These are phyloP conservation scores for Drosophila nannoptera DNA, from an alignment of 1,140 invertebrate species.

Conservation along the genomic window DNA sequence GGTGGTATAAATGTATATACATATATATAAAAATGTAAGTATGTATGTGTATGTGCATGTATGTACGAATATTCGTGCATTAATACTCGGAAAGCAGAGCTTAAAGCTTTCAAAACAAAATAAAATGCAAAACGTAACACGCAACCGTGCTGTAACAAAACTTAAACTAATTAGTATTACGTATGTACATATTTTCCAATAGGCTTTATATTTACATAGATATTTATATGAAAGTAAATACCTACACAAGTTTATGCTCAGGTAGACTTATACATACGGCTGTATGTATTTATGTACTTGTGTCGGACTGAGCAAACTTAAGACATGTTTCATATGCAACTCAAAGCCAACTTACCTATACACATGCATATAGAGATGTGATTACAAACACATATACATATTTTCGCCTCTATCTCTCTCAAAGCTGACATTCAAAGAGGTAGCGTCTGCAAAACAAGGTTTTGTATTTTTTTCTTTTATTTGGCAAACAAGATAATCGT, in stretches of 20 bases:
- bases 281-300: no score
- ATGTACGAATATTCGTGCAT: conserved; percentile 26
- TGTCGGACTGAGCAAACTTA: conserved; percentile 26
- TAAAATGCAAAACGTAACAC: conserved; percentile 74
- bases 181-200: conserved; percentile 53
- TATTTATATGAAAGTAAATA: conserved; percentile 13
- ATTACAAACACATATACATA: conserved; percentile 6
- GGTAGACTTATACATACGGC: no score
- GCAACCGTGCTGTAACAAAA: conserved; percentile 74
- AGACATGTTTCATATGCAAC: conserved; percentile 62
- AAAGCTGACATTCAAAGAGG: conserved; percentile 66
- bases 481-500: conserved; percentile 29
- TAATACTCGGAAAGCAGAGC: conserved; percentile 69
- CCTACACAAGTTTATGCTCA: neutral
- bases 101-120: conserved; percentile 73
- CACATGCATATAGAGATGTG: conserved; percentile 14
- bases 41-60: conserved; percentile 17
- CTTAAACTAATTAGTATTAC: conserved; percentile 73
- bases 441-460: conserved; percentile 54
- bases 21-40: conserved; percentile 24
- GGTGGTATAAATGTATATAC: conserved; percentile 17
- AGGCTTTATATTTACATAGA: conserved; percentile 14
- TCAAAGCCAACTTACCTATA: conserved; percentile 39
- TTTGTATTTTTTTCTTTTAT: conserved; percentile 33
- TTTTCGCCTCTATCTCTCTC: conserved; percentile 35